These are phyloP conservation scores for Conchocele bisecta DNA, from an alignment of 2,888 invertebrate genomes.

Conservation along the genomic window DNA sequence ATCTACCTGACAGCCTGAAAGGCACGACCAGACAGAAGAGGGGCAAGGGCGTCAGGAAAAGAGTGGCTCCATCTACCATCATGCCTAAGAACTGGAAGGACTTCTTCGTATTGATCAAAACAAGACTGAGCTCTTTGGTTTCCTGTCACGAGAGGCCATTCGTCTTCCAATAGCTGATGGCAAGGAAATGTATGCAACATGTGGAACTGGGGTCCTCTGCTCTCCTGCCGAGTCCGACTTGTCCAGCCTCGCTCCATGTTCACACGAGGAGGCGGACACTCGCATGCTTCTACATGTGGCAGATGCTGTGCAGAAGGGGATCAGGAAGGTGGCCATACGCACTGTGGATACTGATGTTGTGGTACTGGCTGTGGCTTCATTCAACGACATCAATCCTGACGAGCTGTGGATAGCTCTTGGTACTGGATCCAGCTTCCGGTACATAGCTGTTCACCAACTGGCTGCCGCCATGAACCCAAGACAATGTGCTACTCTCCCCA, in stretches of 20 bases:
- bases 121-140: conserved; percentile 45
- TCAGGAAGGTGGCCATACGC: not conserved
- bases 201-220: no score
- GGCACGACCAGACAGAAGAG: conserved; percentile 31
- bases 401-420: conserved; percentile 19
- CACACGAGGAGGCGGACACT: conserved; percentile 49
- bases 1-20: conserved; percentile 42
- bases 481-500: not conserved
- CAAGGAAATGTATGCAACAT: no score
- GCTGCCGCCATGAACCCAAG: not conserved
- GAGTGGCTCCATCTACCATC: not conserved
- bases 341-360: conserved; percentile 42
- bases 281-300: conserved; percentile 24
- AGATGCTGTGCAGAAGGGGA: conserved; percentile 17
- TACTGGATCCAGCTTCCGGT: not conserved
- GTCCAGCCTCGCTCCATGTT: no score
- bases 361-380: conserved; percentile 2
- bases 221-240: no score
- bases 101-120: conserved; percentile 40
- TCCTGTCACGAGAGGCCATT: conserved; percentile 8
- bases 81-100: conserved; percentile 35
- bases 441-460: conserved; percentile 3
- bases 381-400: not conserved
- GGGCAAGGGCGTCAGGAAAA: conserved; percentile 38
- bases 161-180: no score